Evolutionary conservation across 2,888 invertebrate species (phyloP), one percentile per base, ranked within the genome.

Genomic region (Phania funesta): DNA sequence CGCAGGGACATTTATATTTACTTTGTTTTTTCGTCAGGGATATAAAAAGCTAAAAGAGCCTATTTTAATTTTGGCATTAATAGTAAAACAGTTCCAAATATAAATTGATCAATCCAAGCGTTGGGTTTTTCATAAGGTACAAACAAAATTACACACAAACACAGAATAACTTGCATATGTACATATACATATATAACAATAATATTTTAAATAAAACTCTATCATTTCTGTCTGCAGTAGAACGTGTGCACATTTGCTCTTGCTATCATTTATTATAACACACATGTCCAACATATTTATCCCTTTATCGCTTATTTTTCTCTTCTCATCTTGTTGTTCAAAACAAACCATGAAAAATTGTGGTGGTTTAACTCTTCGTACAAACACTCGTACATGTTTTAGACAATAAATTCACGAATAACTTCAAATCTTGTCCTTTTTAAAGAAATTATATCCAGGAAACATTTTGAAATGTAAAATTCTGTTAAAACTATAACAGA

Each of bases 241-340:
- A 5, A n/a, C 7, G 26, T 32, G n/a, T 48, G 9, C 20, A 8
- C 22, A n/a, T n/a, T n/a, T 41, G 26, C n/a, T 24, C n/a, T 56
- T 29, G 20, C n/a, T 46, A 67, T 79, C 60, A 73, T 80, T 80
- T 68, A 74, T 80, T 38, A 62, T 18, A 56, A 44, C 32, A 32
- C 22, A 50, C 62, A 75, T 48, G 41, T 70, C 52, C 67, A 38
- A 68, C 52, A 60, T 46, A 62, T 74, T 73, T 62, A 24, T 75
- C 64, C 44, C 41, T 76, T 50, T 38, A 54, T 56, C 32, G 35
- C 11, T 50, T 26, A 46, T 8, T 44, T 64, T 73, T 24, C 5
- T 48, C n/a, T 29, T 38, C n/a, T 22, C 16, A 3, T 13, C 29
- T 71, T 32, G 9, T 71, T 38, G 22, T 32, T 18, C 20, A n/a